phyloP scores from a whole-genome alignment of 2,888 invertebrate genomes.

The Tinea trinotella region DNA sequence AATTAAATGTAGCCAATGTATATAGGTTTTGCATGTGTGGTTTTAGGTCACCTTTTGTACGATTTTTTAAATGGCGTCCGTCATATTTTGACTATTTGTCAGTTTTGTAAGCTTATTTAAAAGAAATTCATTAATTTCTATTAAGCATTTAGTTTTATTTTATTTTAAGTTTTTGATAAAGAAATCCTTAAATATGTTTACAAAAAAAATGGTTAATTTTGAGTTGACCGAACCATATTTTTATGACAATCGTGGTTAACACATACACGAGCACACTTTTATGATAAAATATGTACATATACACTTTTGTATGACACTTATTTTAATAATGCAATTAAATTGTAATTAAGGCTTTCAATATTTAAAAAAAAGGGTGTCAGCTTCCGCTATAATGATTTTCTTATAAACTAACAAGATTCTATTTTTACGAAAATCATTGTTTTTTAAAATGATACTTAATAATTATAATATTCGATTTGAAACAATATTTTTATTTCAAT shows the following conservation, averaged over 20 bases:
- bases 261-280: background rate
- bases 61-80: background rate
- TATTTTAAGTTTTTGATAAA: background rate
- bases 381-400: background rate
- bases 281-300: background rate
- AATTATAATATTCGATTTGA: too few relatives aligned
- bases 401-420: too few relatives aligned
- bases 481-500: too few relatives aligned
- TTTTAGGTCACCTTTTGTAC: constrained; percentile 13
- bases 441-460: too few relatives aligned
- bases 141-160: background rate
- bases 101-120: background rate
- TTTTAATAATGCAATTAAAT: background rate
- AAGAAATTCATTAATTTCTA: background rate
- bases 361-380: background rate
- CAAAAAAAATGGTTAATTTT: background rate
- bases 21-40: constrained; percentile 10
- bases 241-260: background rate
- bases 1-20: background rate
- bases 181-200: background rate
- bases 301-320: background rate
- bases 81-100: constrained; percentile 20
- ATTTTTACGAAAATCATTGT: too few relatives aligned
- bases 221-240: background rate
- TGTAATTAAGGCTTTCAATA: background rate